phyloP scores from a whole-genome alignment of 2,797 vertebrate species.

The Gallinago stenura region DNA sequence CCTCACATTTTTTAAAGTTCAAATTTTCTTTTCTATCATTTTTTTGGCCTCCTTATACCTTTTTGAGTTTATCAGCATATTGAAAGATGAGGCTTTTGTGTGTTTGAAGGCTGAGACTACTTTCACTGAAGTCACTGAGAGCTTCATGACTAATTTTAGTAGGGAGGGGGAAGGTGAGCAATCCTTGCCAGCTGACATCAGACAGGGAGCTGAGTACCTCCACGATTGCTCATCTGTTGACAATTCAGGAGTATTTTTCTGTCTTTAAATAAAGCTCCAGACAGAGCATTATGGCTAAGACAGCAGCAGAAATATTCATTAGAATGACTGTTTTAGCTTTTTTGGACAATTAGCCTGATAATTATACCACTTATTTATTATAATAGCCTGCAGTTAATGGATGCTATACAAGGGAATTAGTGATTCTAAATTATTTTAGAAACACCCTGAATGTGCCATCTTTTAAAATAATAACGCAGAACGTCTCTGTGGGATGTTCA shows the following conservation, averaged over 20 bases:
- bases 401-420: slow-evolving; percentile 34
- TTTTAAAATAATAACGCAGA: background rate
- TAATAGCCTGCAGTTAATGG: slow-evolving; percentile 48
- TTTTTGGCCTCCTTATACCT: background rate
- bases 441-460: background rate
- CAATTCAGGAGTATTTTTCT: slow-evolving; percentile 18
- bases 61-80: background rate
- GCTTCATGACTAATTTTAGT: slow-evolving; percentile 32
- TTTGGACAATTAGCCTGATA: slow-evolving; percentile 14
- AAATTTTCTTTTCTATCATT: background rate
- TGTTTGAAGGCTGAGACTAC: background rate
- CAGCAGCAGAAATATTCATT: background rate
- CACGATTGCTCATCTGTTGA: slow-evolving; percentile 20
- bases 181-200: slow-evolving; percentile 24
- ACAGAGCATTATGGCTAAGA: background rate
- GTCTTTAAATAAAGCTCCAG: slow-evolving; percentile 37
- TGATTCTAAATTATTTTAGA: slow-evolving; percentile 36
- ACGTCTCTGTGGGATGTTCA: background rate
- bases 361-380: slow-evolving; percentile 54
- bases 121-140: slow-evolving; percentile 8
- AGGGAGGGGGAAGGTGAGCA: slow-evolving; percentile 41
- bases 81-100: background rate
- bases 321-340: slow-evolving; percentile 10
- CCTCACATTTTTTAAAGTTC: background rate
- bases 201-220: slow-evolving; percentile 24